Percentiles rank a stretch among this genome's conserved stretches.
Conservation (phyloP, 1,140 invertebrate species). For the Mylabris phalerata region DNA sequence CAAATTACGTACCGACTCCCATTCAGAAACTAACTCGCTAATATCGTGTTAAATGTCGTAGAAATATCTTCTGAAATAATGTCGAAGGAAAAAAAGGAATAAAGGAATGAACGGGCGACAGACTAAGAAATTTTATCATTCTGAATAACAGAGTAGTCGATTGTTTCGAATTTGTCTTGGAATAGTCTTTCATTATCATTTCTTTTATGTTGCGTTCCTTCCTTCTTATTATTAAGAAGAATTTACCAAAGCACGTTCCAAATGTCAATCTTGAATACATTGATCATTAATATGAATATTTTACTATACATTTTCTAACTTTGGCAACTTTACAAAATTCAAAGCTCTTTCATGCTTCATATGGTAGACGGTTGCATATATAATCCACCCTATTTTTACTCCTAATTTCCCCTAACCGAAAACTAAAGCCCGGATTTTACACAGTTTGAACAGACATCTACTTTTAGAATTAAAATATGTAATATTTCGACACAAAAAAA, state of each 20-base stretch:
- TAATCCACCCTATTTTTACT: no score
- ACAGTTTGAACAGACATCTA: no score
- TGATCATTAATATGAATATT: conserved; percentile 19
- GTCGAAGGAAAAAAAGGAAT: conserved; percentile 15
- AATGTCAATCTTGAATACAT: conserved; percentile 10
- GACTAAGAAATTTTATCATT: conserved; percentile 15
- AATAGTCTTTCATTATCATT: conserved; percentile 27
- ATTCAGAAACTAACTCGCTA: conserved; percentile 19
- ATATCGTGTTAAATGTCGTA: conserved; percentile 26
- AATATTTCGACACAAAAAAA: no score
- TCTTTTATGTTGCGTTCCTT: conserved; percentile 13
- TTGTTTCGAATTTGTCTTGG: conserved; percentile 19
- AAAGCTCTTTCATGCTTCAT: conserved; percentile 5
- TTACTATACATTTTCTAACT: conserved; percentile 4
- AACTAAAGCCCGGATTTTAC: no score
- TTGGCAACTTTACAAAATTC: conserved; percentile 1
- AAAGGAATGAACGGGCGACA: conserved; percentile 6
- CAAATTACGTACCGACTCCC: conserved; percentile 19
- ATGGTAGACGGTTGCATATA: conserved; percentile 3
- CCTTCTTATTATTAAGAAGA: conserved; percentile 19
- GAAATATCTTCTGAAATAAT: conserved; percentile 12
- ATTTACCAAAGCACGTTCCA: conserved; percentile 7
- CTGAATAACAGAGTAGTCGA: conserved; percentile 23
- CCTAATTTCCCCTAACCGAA: no score
- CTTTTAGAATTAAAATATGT: no score